phyloP scores from a whole-genome alignment of 2,797 vertebrate species.

The Alauda arvensis region DNA sequence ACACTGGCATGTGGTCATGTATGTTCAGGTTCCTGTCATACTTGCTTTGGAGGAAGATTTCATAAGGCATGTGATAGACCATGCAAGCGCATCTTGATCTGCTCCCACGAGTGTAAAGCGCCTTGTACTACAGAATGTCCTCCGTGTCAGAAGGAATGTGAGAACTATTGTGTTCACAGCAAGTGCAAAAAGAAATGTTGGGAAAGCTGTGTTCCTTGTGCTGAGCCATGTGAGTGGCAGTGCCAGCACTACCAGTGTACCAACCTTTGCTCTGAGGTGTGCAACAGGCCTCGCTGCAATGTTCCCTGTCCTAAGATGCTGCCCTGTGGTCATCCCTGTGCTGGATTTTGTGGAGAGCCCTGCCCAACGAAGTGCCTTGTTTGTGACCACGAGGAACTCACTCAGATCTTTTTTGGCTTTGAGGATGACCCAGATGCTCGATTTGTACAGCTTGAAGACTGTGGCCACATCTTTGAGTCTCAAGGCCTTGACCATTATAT shows the following conservation, averaged over 20 bases:
- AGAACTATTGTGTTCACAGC: slow-evolving; percentile 89
- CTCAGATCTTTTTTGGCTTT: slow-evolving; percentile 88
- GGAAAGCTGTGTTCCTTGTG: slow-evolving; percentile 79
- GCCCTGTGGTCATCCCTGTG: slow-evolving; percentile 84
- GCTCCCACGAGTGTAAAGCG: slow-evolving; percentile 83
- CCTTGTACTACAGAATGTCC: slow-evolving; percentile 85
- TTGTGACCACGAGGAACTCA: slow-evolving; percentile 83
- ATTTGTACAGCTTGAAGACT: slow-evolving; percentile 90
- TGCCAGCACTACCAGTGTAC: slow-evolving; percentile 84
- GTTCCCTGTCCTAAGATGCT: slow-evolving; percentile 77
- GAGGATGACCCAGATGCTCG: slow-evolving; percentile 82
- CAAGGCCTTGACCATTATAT: slow-evolving; percentile 86
- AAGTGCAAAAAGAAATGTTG: slow-evolving; percentile 82
- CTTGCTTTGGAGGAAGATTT: slow-evolving; percentile 83
- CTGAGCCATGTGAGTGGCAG: slow-evolving; percentile 84
- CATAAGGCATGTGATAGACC: slow-evolving; percentile 74
- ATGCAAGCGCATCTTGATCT: slow-evolving; percentile 81
- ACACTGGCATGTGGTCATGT: slow-evolving; percentile 80
- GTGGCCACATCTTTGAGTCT: slow-evolving; percentile 83
- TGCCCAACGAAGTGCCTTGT: slow-evolving; percentile 86
- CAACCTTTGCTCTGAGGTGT: slow-evolving; percentile 87
- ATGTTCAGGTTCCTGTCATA: slow-evolving; percentile 80
- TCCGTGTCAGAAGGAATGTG: slow-evolving; percentile 77
- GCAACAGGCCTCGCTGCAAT: slow-evolving; percentile 83
- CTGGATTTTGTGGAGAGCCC: slow-evolving; percentile 88